Conservation (phyloP, 1,140 invertebrate genomes). For the Drosophila bipectinata region DNA sequence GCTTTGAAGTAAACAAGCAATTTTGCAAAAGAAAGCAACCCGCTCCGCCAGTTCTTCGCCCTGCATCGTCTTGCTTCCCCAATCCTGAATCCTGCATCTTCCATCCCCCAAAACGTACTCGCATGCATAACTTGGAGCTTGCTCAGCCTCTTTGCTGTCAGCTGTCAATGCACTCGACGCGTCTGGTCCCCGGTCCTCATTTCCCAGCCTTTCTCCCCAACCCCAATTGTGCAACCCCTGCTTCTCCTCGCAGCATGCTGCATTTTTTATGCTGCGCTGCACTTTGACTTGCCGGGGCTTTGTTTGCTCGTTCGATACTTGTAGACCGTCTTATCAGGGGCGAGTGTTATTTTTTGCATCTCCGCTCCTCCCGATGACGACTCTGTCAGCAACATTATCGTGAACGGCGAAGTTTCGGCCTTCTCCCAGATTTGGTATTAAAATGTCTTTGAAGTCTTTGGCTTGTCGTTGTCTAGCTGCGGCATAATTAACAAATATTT, state of each 20-base stretch:
- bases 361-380: conserved; percentile 35
- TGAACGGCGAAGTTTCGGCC: conserved; percentile 47
- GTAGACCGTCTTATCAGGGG: conserved; percentile 45
- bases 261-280: conserved; percentile 77
- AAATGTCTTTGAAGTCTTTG: conserved; percentile 39
- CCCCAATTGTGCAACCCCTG: neutral
- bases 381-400: conserved; percentile 76
- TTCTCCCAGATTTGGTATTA: conserved; percentile 10
- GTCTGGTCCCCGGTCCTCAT: conserved; percentile 55
- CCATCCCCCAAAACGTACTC: conserved; percentile 25
- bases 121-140: conserved; percentile 60
- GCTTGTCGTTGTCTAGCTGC: neutral
- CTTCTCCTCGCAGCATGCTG: conserved; percentile 30
- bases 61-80: neutral
- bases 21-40: conserved; percentile 62
- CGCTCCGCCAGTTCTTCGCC: conserved; percentile 7
- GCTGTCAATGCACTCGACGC: conserved; percentile 74
- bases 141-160: conserved; percentile 70
- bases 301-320: conserved; percentile 60
- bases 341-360: conserved; percentile 43
- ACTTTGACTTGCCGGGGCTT: conserved; percentile 72
- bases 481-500: conserved; percentile 45
- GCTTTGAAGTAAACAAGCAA: conserved; percentile 82
- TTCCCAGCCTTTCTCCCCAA: neutral
- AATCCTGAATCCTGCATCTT: conserved; percentile 2